phyloP scores from a whole-genome alignment of 2,888 invertebrate species.

The Drosophila greeni region DNA sequence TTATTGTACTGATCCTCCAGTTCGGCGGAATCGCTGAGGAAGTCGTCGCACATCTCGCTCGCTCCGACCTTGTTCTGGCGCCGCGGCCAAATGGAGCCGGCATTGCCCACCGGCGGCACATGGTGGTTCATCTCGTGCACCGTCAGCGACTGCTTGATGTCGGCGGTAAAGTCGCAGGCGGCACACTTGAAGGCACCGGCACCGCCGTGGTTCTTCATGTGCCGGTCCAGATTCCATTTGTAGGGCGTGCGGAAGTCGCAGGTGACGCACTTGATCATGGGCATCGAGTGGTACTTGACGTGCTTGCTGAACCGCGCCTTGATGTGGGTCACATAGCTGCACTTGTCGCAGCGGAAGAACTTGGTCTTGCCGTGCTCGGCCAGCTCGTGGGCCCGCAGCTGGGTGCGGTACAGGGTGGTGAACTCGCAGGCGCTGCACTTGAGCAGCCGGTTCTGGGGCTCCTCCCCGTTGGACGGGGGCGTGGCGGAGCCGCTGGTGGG shows the following conservation, averaged over 20 bases:
- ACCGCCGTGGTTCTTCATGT: slow-evolving; percentile 94
- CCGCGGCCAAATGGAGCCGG: slow-evolving; percentile 80
- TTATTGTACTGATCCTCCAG: slow-evolving; percentile 76
- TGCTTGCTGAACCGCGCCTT: slow-evolving; percentile 94
- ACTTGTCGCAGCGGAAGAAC: slow-evolving; percentile 92
- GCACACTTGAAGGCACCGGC: slow-evolving; percentile 91
- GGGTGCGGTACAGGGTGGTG: slow-evolving; percentile 83
- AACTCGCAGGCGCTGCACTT: slow-evolving; percentile 86
- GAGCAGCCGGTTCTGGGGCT: slow-evolving; percentile 76
- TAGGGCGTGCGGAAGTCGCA: slow-evolving; percentile 96
- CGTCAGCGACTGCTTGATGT: slow-evolving; percentile 93
- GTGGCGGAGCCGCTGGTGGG: slow-evolving; percentile 75
- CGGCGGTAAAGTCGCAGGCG: slow-evolving; percentile 93
- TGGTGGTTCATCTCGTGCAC: slow-evolving; percentile 96
- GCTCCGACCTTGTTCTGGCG: slow-evolving; percentile 88
- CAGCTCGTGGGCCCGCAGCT: slow-evolving; percentile 85
- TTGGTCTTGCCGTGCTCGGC: slow-evolving; percentile 87
- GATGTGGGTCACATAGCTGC: slow-evolving; percentile 94
- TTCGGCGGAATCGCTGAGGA: slow-evolving; percentile 77
- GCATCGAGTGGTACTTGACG: slow-evolving; percentile 95
- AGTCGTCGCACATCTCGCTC: slow-evolving; percentile 79
- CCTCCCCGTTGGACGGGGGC: slow-evolving; percentile 65
- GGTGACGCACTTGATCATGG: slow-evolving; percentile 94
- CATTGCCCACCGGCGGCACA: slow-evolving; percentile 87
- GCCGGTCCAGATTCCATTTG: slow-evolving; percentile 95